Evolutionary conservation across 1,140 invertebrate genomes (phyloP).

Genomic region (silkworm (Bombyx mori)): DNA sequence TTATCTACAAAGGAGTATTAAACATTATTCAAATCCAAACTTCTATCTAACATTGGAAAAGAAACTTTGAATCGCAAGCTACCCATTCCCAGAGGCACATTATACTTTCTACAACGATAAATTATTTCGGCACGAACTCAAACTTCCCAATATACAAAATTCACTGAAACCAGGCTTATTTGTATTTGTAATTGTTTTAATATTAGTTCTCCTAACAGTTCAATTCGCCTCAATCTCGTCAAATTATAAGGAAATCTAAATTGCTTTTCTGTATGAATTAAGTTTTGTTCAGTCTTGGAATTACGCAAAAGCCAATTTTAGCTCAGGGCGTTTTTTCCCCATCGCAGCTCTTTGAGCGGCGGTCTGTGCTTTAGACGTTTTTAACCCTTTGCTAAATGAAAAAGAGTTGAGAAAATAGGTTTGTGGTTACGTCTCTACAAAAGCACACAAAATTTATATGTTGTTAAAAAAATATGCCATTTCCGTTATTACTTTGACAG

Average conservation of each 20-base stretch:
- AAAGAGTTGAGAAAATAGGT: conserved; percentile 1
- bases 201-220: conserved; percentile 16
- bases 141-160: conserved; percentile 5
- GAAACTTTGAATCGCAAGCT: not conserved
- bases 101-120: conserved; percentile 5
- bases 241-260: conserved; percentile 33
- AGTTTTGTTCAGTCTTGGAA: conserved; percentile 20
- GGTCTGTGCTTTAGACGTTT: conserved; percentile 21
- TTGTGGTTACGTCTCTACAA: not conserved
- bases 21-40: conserved; percentile 10
- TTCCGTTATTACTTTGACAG: too few relatives aligned
- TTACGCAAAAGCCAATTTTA: conserved; percentile 38
- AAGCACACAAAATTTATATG: not conserved
- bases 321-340: conserved; percentile 35
- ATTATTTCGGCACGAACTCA: not conserved
- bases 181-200: conserved; percentile 23
- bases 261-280: conserved; percentile 29
- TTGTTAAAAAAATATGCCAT: too few relatives aligned
- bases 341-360: conserved; percentile 20
- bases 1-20: conserved; percentile 6
- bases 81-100: not conserved
- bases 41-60: conserved; percentile 6
- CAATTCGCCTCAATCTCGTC: conserved; percentile 8
- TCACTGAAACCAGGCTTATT: conserved; percentile 7
- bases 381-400: conserved; percentile 20